Evolutionary conservation across 2,888 invertebrate species (phyloP), one percentile per base, ranked within the genome.

Genomic region (Cordilura impudica): DNA sequence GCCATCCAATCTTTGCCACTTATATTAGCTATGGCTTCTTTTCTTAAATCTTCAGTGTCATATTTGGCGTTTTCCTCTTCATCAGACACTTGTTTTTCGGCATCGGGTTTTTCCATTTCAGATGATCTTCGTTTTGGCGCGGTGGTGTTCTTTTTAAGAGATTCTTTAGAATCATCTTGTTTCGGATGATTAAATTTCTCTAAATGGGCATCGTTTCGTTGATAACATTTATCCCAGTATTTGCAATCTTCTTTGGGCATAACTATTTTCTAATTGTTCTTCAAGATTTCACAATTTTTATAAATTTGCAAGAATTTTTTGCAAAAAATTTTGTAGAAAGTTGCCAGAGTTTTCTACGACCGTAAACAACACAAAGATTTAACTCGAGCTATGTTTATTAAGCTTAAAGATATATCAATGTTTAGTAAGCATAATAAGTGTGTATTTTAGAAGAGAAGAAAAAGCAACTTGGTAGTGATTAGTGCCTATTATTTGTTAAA

Each of bases 141-240:
- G 7, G 39, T 29, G 18, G 67, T 65, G 12, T 77, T 79, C n/a
- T 81, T 69, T 5, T 65, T 79, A 14, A 63, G 58, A 0, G 73
- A n/a, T 39, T 39, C 35, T 39, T n/a, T n/a, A 12, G 14, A 2
- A 16, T 49, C 29, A 1, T 43, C 58, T 4, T 87, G 69, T 18
- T 75, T 51, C 0, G 95, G 95, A 88, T 97, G 96, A 89, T 95
- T 95, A 83, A 92, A 97, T 85, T 93, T 94, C 73, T 92, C 90
- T 70, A 91, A 91, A 90, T 97, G 97, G 0, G 91, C 90, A 0
- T 93, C 91, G 91, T 96, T 97, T 86, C 93, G 95, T 86, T 95
- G 96, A 88, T 96, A 97, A 88, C 97, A 97, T 83, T 93, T 93
- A 4, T 87, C 88, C 63, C 95, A 95, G 87, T 95, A 97, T 90